phyloP scores from a whole-genome alignment of 2,888 invertebrate genomes.

The Alentia gelatinosa region DNA sequence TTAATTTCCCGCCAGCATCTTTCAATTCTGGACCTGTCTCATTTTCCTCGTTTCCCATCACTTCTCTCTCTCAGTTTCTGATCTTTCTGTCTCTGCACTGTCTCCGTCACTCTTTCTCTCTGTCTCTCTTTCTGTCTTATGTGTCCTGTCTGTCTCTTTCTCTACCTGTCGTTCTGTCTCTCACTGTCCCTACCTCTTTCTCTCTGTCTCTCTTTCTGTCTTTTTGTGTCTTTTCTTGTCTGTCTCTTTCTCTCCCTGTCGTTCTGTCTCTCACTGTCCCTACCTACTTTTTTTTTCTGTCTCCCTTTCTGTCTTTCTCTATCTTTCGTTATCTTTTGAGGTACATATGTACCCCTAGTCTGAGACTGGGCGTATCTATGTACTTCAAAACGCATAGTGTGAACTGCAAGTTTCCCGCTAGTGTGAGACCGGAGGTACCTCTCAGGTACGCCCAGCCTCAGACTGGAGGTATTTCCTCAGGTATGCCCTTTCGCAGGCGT shows the following conservation, averaged over 20 bases:
- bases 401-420: no score
- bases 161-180: no score
- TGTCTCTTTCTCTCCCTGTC: not conserved
- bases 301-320: no score
- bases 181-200: conserved; percentile 2
- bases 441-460: no score
- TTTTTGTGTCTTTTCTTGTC: not conserved
- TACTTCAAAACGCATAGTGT: no score
- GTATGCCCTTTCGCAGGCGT: no score
- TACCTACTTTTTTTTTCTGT: not conserved
- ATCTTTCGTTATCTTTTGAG: no score
- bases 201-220: not conserved
- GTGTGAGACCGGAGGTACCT: no score
- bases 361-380: no score
- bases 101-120: not conserved
- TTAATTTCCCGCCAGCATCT: not conserved
- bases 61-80: not conserved
- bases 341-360: no score
- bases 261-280: not conserved
- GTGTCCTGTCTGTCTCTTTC: not conserved
- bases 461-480: no score
- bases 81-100: not conserved
- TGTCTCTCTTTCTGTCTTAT: not conserved
- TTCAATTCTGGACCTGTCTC: not conserved
- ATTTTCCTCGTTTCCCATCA: not conserved